phyloP scores from a whole-genome alignment of 1,140 invertebrate species.

The Pseudomyrmex cubaensis region DNA sequence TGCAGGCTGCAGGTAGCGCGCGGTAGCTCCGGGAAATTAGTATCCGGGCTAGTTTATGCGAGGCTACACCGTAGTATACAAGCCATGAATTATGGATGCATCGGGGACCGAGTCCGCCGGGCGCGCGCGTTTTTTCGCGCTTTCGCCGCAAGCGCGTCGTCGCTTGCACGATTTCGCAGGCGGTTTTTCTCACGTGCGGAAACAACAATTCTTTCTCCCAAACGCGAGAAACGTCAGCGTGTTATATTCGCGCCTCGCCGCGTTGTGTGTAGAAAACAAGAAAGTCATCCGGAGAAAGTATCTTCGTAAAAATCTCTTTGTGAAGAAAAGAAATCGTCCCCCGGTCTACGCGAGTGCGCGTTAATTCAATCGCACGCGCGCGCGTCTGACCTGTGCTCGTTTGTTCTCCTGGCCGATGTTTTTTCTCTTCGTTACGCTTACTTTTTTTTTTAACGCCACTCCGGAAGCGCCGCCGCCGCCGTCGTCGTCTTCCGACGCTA shows the following conservation, averaged over 20 bases:
- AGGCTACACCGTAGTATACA: neutral
- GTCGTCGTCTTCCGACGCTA: neutral
- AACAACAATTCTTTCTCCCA: neutral
- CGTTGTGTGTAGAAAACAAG: neutral
- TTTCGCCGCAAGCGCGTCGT: neutral
- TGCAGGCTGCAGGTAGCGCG: neutral
- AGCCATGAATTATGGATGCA: constrained; percentile 42
- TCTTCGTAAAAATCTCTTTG: neutral
- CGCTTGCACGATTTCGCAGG: neutral
- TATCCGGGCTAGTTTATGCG: constrained; percentile 39
- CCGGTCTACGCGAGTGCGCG: too few species aligned
- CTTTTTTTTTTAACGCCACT: neutral
- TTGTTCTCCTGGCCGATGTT: neutral
- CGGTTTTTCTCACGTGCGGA: neutral
- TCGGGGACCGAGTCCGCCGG: neutral
- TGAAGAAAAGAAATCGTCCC: neutral
- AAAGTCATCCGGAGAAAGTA: neutral
- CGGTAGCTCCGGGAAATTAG: constrained; percentile 61
- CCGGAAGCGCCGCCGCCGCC: neutral
- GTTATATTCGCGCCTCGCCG: neutral
- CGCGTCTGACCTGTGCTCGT: neutral
- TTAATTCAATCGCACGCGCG: constrained; percentile 3
- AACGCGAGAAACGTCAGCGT: neutral
- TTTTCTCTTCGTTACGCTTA: neutral
- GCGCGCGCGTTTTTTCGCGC: constrained; percentile 15